phyloP scores from a whole-genome alignment of 2,797 vertebrate species.

The Emydoidea blandingii region DNA sequence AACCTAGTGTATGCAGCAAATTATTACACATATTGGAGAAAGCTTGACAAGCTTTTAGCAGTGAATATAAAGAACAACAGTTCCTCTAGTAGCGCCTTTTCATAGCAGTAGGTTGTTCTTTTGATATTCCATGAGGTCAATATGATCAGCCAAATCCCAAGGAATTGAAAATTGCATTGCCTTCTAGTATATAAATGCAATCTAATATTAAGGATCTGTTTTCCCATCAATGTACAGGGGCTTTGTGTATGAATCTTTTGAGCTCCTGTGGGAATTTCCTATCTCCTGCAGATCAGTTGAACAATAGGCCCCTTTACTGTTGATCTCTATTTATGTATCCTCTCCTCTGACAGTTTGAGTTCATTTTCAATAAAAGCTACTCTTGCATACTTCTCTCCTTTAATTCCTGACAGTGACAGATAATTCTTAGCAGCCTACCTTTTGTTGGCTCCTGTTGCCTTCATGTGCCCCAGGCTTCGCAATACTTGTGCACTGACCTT shows the following conservation, averaged over 20 bases:
- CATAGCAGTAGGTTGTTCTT: neutral
- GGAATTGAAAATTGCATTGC: neutral
- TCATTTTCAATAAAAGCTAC: slow-evolving; percentile 25
- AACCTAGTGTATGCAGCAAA: neutral
- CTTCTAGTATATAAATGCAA: neutral
- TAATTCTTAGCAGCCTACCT: neutral
- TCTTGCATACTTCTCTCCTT: slow-evolving; percentile 20
- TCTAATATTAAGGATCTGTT: neutral
- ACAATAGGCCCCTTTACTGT: neutral
- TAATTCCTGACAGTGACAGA: neutral
- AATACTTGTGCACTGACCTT: neutral
- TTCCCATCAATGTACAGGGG: neutral
- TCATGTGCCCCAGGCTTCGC: neutral
- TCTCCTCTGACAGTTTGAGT: neutral
- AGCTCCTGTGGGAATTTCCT: neutral
- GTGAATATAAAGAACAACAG: neutral
- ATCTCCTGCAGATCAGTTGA: neutral
- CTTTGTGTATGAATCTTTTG: neutral
- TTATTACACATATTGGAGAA: neutral
- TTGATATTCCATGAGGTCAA: neutral
- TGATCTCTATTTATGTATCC: neutral
- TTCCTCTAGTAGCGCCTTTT: neutral
- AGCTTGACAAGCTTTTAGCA: neutral
- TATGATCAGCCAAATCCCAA: neutral
- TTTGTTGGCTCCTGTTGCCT: slow-evolving; percentile 5